Conservation (phyloP, 1,140 invertebrate genomes). For the Scaptomyza hsui region DNA sequence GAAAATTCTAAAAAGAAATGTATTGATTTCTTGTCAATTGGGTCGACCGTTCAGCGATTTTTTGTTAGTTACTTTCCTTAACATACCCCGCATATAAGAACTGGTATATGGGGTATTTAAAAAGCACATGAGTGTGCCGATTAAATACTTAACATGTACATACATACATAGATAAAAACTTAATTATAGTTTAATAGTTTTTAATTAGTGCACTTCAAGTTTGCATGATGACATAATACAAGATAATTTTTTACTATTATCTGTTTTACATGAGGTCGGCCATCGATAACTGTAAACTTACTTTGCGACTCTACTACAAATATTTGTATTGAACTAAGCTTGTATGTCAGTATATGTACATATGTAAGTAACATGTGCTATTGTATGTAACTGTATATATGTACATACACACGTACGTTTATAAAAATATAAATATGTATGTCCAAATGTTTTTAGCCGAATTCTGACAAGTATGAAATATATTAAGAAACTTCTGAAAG, state of each 20-base stretch:
- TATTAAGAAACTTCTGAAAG: neutral
- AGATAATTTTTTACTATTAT: constrained; percentile 18
- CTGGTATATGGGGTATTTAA: neutral
- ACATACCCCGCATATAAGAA: neutral
- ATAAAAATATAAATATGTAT: neutral
- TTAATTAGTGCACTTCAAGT: too few relatives aligned
- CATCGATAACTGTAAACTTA: constrained; percentile 27
- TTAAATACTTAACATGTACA: too few relatives aligned
- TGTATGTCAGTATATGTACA: too few relatives aligned
- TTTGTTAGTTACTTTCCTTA: neutral
- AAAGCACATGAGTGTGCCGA: neutral
- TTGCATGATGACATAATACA: constrained; percentile 1
- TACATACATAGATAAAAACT: too few relatives aligned
- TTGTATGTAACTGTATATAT: neutral
- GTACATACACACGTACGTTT: too few relatives aligned
- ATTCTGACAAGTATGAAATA: neutral
- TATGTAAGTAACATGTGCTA: too few relatives aligned
- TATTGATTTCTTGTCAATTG: constrained; percentile 14
- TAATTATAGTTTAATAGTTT: too few relatives aligned
- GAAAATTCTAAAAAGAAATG: constrained; percentile 6
- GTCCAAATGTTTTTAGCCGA: neutral
- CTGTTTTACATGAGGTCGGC: constrained; percentile 29
- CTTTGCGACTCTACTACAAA: constrained; percentile 18
- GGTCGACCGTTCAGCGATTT: neutral
- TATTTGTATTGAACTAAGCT: constrained; percentile 1